phyloP scores from a whole-genome alignment of 2,797 vertebrate genomes.

The Sparus aurata region DNA sequence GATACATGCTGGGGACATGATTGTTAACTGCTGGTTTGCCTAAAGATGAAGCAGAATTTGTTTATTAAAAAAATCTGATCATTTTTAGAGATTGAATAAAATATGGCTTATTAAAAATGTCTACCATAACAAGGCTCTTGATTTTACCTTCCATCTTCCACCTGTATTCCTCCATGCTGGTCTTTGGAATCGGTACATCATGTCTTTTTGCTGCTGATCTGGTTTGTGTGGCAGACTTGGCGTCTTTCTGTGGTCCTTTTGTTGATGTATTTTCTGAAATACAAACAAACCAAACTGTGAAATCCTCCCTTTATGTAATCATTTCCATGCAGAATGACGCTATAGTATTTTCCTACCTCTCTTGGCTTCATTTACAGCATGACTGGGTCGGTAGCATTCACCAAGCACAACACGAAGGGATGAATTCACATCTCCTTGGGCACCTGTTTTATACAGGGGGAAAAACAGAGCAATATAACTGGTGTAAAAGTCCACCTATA shows the following conservation, averaged over 20 bases:
- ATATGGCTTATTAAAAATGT: background rate
- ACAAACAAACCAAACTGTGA: constrained; percentile 1
- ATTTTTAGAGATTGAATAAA: constrained; percentile 5
- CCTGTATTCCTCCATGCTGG: constrained; percentile 66
- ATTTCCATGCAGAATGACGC: background rate
- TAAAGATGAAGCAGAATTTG: constrained; percentile 34
- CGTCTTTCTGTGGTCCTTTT: constrained; percentile 7
- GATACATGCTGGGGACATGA: background rate
- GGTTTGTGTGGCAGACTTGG: constrained; percentile 12
- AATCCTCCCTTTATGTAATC: background rate
- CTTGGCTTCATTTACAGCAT: background rate
- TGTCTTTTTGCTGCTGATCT: constrained; percentile 16
- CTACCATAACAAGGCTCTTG: constrained; percentile 44
- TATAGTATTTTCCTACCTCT: constrained; percentile 50
- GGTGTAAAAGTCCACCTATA: no score
- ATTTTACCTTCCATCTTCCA: constrained; percentile 52
- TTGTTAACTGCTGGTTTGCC: constrained; percentile 27
- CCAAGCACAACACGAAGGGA: constrained; percentile 40
- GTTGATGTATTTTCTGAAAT: constrained; percentile 54
- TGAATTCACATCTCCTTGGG: constrained; percentile 34
- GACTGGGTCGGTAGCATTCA: constrained; percentile 7
- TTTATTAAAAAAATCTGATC: background rate
- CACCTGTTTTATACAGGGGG: constrained; percentile 40
- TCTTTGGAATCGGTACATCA: background rate
- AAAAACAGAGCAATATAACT: background rate